Evolutionary conservation across 23 tunicate genomes (phyloP), one percentile per base, ranked within the genome.

Genomic region (Phallusia fumigata): DNA sequence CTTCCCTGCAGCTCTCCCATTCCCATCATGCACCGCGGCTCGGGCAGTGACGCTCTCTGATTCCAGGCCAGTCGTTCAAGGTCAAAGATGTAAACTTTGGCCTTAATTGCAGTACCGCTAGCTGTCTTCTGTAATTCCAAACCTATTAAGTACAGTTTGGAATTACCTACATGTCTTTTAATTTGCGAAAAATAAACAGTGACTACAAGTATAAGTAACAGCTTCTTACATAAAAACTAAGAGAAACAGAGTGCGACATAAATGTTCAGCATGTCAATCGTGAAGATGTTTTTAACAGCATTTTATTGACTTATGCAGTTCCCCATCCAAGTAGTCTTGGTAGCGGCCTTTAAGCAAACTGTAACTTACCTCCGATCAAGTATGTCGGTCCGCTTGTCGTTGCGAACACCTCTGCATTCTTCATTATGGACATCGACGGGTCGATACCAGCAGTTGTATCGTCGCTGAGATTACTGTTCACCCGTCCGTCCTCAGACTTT

Each of bases 21-120:
- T 3, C 92, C 97, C 76, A 85, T 84, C 91, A 92, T 92, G 80
- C 91, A 87, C 32, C 97, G 82, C 18, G 97, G 97, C 26, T 77
- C 81, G 1, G 53, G 77, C 53, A 87, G 73, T 11, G 91, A 87
- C 31, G 72, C 79, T 21, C 86, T 79, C 15, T 69, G 51, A 18
- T 18, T 80, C 97, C 97, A 92, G 22, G 33, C 33, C 0, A 87
- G 58, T 15, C 83, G 44, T 36, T 87, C 87, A 21, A 52, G 36
- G 50, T 92, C 88, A 24, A 92, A 84, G 15, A 78, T 69, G 52
- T 36, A 87, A 22, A 92, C 80, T 53, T 84, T 83, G 64, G 91
- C 77, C 36, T 85, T 79, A 11, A 92, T 74, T 11, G 85, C 18
- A 28, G 91, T n/a, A 0, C 45, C 45, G 12, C 83, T 35, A 19